Evolutionary conservation across 2,888 invertebrate genomes (phyloP), one percentile per base, ranked within the genome.

Genomic region (Esperia sulphurella): DNA sequence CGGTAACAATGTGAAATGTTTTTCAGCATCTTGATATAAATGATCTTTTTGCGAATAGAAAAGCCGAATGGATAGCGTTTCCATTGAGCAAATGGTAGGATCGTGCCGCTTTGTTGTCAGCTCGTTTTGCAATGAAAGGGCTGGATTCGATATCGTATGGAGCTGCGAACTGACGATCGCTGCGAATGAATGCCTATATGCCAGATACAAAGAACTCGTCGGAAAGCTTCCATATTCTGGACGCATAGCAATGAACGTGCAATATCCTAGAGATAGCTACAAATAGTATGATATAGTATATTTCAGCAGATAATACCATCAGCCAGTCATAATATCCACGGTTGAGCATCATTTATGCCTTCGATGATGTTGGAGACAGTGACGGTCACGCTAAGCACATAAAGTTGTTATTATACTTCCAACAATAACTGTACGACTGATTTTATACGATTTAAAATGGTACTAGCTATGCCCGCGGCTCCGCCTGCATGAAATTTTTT

Each of bases 91-190:
- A 71, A 74, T 73, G 70, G 68, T 59, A 59, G 63, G 70, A 63
- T 68, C 74, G 78, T 71, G 68, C 65, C 71, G 71, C 76, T 75
- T 83, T 82, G 79, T 81, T 71, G 71, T 64, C 69, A 62, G 59
- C 65, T 71, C 69, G 63, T 55, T 59, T 51, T 63, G 63, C 64
- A 75, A 73, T 79, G 75, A 80, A 83, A 81, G 71, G 71, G 63
- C 65, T 72, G 68, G 67, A 72, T 77, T 69, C 75, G 68, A 75
- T 79, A 79, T 79, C 76, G 72, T 64, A 69, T 63, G 65, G 61
- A 71, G 65, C 74, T 72, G 74, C 69, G 74, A 74, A 71, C 72
- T 71, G 74, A 65, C 72, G 69, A 68, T 70, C 65, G 68, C 58
- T 59, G 57, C 58, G 61, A 70, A 65, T 79, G 74, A 75, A 79